Evolutionary conservation across 2,797 vertebrate genomes (phyloP).

Genomic region (Eremophila alpestris): DNA sequence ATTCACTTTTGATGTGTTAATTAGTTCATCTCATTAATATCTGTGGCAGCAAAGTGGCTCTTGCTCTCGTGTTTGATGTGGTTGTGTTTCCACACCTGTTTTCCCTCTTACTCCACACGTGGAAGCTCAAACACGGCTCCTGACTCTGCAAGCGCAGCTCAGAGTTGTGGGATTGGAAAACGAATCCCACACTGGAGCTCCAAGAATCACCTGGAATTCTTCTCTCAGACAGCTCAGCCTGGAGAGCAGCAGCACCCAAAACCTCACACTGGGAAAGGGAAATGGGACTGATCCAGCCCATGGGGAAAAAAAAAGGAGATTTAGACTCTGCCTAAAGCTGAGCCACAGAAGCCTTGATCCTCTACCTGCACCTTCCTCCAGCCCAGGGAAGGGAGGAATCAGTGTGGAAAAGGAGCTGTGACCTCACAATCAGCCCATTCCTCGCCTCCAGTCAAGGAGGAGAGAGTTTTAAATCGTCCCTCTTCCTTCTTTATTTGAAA

Average conservation of each 20-base stretch:
- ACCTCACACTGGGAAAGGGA: neutral
- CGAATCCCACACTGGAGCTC: neutral
- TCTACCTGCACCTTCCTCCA: neutral
- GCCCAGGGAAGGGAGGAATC: neutral
- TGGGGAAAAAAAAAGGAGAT: neutral
- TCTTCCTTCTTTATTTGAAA: neutral
- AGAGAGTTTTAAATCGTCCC: neutral
- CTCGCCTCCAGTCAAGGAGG: neutral
- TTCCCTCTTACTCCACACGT: neutral
- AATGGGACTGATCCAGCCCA: neutral
- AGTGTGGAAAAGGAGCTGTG: neutral
- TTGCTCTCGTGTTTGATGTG: neutral
- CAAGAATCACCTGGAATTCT: neutral
- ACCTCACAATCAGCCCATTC: neutral
- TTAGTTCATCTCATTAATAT: neutral
- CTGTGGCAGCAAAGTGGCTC: neutral
- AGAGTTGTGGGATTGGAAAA: neutral
- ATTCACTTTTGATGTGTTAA: slow-evolving; percentile 6
- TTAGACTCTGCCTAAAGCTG: neutral
- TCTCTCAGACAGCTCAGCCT: neutral
- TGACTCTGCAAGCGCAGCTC: neutral
- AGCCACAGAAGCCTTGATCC: neutral
- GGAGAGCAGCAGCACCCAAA: neutral
- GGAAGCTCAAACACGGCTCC: neutral
- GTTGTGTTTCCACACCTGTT: neutral